A percentile compares a stretch with the other conserved stretches of the same genome.
Conservation (phyloP, 1,140 invertebrate genomes). For the Triops cancriformis region DNA sequence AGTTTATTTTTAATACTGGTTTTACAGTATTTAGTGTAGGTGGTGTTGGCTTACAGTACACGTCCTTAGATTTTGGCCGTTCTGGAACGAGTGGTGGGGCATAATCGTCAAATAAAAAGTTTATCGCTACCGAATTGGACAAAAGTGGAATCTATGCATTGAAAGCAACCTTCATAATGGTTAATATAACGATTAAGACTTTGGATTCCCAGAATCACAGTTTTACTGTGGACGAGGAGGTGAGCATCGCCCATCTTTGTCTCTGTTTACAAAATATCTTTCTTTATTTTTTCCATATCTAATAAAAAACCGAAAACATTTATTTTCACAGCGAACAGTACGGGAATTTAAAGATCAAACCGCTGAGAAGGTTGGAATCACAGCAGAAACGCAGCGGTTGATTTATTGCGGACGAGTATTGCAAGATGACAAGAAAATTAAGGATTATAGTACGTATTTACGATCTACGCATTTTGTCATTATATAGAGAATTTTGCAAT, state of each 20-base stretch:
- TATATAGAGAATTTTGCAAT: too few species aligned
- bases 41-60: background rate
- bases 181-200: slow-evolving; percentile 82
- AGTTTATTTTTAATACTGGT: background rate
- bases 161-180: slow-evolving; percentile 47
- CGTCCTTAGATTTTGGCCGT: background rate
- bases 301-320: background rate
- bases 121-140: background rate
- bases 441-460: slow-evolving; percentile 64
- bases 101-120: background rate
- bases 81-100: background rate
- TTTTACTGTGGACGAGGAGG: slow-evolving; percentile 76
- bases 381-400: slow-evolving; percentile 71
- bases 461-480: background rate
- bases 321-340: slow-evolving; percentile 65
- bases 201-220: slow-evolving; percentile 82
- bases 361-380: slow-evolving; percentile 60
- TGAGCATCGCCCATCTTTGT: slow-evolving; percentile 46
- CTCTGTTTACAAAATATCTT: slow-evolving; percentile 11
- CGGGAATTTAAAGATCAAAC: slow-evolving; percentile 79
- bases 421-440: slow-evolving; percentile 78
- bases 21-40: background rate
- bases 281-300: slow-evolving; percentile 17
- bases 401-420: slow-evolving; percentile 89
- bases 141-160: background rate